Base-by-base conservation (phyloP, 92 coral and sea anemone genomes). In the Galaxea fascicularis region DNA sequence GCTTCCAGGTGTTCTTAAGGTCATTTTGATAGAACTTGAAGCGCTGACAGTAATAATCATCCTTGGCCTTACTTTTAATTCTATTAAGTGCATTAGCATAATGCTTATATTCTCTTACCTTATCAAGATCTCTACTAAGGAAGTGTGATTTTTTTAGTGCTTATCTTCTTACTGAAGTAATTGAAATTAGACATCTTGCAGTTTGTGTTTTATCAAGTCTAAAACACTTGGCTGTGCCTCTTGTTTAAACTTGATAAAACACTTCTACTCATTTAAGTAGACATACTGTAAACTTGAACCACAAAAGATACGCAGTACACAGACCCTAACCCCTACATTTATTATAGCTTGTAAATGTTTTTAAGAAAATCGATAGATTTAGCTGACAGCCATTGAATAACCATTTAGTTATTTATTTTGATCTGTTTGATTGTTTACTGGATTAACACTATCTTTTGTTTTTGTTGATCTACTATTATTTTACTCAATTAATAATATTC, bases 51-150 rank as follows among this genome's bases (percentile, higher is more conserved):
- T n/a, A 76, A 28, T 76, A 76, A 74, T 85, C 58, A 65, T 75
- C 64, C 67, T 85, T 62, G 26, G 71, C 65, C 44, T 65, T 80
- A 86, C 28, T 77, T 49, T 77, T 86, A 31, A 78, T n/a, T n/a
- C n/a, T n/a, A 39, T 78, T 78, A 20, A 86, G 85, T 69, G 49
- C 31, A 53, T 79, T 86, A 56, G 85, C 80, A 86, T 86, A 79
- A 69, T n/a, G 64, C 58, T 86, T 70, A 59, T 45, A n/a, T n/a
- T n/a, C n/a, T n/a, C n/a, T n/a, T n/a, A n/a, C n/a, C n/a, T n/a
- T n/a, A n/a, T n/a, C n/a, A 86, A 49, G 80, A 49, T 71, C 62
- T 78, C 75, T 87, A 71, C 85, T 78, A 24, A 25, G 74, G 71
- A 47, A 47, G 53, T 47, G 46, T 68, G 47, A 46, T 51, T 82